Conservation (phyloP, 2,113 vertebrate genomes). For the Malurus elegans region DNA sequence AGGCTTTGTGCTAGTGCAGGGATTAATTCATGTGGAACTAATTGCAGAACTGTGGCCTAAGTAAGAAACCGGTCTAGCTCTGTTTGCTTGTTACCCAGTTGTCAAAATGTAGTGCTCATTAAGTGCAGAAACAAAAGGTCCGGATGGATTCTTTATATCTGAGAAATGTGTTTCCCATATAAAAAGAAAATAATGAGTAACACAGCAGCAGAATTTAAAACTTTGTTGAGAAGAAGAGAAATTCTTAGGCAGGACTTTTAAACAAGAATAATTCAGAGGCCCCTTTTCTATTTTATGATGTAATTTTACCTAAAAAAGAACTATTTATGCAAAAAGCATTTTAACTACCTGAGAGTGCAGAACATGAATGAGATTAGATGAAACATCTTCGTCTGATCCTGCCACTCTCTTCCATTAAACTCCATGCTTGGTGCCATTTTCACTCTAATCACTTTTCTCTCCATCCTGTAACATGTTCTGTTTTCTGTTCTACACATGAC, state of each 20-base stretch:
- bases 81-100: constrained; percentile 38
- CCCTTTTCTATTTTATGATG: not conserved
- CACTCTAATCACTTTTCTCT: not conserved
- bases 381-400: not conserved
- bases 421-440: not conserved
- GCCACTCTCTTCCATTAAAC: not conserved
- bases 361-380: not conserved
- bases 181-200: not conserved
- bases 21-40: constrained; percentile 33
- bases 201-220: not conserved
- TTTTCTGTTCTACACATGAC: not conserved
- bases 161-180: constrained; percentile 12
- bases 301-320: not conserved
- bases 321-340: not conserved
- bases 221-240: not conserved
- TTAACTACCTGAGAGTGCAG: not conserved
- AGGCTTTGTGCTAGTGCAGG: constrained; percentile 24
- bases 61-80: not conserved
- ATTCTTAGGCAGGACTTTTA: not conserved
- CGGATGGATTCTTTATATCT: constrained; percentile 55
- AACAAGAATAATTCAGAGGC: not conserved
- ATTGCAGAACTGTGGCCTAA: constrained; percentile 29
- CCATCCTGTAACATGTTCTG: not conserved
- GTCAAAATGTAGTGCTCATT: constrained; percentile 53
- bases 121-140: constrained; percentile 38